These are phyloP conservation scores for Cuculus canorus DNA, from an alignment of 2,797 vertebrate species.

Conservation along the genomic window DNA sequence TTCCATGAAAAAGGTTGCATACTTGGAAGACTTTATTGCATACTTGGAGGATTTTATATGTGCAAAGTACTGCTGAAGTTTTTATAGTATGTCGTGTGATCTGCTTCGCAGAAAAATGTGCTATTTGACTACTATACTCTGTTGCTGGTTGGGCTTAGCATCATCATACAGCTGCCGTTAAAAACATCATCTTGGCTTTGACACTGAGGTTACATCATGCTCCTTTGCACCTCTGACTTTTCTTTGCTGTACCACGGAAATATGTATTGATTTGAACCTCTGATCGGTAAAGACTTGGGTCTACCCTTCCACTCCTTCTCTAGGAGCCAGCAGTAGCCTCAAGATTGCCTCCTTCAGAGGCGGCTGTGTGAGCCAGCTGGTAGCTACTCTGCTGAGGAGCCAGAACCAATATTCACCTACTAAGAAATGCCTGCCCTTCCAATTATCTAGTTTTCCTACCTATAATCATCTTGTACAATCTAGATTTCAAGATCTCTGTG, in stretches of 20 bases:
- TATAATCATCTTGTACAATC: too few relatives aligned
- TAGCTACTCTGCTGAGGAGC: not conserved
- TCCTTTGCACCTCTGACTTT: not conserved
- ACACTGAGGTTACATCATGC: not conserved
- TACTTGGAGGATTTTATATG: not conserved
- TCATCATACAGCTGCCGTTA: not conserved
- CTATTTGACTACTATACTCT: not conserved
- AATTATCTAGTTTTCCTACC: not conserved
- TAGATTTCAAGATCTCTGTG: not conserved
- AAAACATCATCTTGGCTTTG: not conserved
- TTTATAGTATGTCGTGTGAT: not conserved
- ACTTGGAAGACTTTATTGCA: not conserved
- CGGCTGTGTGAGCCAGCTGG: not conserved
- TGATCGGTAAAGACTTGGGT: not conserved
- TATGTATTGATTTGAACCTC: not conserved
- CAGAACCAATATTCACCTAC: rapidly evolving
- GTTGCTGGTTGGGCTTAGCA: not conserved
- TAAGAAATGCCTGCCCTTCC: not conserved
- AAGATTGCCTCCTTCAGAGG: not conserved
- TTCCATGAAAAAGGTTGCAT: not conserved
- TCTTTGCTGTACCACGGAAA: not conserved
- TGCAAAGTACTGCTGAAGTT: slow-evolving; percentile 5
- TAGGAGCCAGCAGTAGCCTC: not conserved
- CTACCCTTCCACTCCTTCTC: not conserved
- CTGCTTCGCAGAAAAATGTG: slow-evolving; percentile 4